phyloP scores from a whole-genome alignment of 2,888 invertebrate species.

The Phrixothrix hirtus region DNA sequence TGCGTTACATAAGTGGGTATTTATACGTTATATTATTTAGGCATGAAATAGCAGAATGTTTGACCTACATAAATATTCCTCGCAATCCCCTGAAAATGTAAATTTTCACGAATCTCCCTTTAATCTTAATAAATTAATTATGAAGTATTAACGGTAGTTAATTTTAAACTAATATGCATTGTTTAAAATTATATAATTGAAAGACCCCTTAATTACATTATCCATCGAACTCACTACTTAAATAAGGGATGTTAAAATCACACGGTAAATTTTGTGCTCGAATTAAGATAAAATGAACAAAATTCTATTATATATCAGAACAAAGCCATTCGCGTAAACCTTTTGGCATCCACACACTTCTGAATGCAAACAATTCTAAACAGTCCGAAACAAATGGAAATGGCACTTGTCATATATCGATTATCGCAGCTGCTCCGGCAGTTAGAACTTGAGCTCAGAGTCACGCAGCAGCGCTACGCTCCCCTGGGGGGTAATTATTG shows the following conservation, averaged over 20 bases:
- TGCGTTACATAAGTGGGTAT: conserved; percentile 9
- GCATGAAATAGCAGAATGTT: no score
- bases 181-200: neutral
- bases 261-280: conserved; percentile 17
- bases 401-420: conserved; percentile 37
- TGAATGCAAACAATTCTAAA: conserved; percentile 33
- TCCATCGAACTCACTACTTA: conserved; percentile 6
- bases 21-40: conserved; percentile 8
- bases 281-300: conserved; percentile 28
- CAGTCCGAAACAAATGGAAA: conserved; percentile 33
- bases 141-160: no score
- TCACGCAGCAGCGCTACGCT: conserved; percentile 31
- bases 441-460: conserved; percentile 24
- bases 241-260: conserved; percentile 12
- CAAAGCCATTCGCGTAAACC: conserved; percentile 27
- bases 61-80: no score
- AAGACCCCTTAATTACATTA: conserved; percentile 15
- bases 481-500: conserved; percentile 34
- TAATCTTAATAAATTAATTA: no score
- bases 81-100: no score
- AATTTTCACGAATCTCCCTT: no score
- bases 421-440: conserved; percentile 33
- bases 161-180: neutral
- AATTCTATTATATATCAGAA: conserved; percentile 28
- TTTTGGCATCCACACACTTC: conserved; percentile 27